Evolutionary conservation across 2,113 vertebrate genomes (phyloP).

Genomic region (Gnathonemus echidnorhynchus): DNA sequence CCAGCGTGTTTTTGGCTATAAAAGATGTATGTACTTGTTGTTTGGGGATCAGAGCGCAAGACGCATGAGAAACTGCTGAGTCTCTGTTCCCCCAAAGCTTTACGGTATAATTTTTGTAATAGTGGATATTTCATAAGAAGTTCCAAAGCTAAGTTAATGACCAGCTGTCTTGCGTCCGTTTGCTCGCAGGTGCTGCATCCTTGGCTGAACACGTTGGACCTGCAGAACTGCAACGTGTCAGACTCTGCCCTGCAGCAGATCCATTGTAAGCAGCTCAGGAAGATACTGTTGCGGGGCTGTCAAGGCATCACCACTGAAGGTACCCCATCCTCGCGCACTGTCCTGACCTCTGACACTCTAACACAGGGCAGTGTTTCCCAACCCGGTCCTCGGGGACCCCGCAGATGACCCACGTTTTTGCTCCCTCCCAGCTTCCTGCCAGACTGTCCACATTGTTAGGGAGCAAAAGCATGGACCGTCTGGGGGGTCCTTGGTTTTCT

Average conservation of each 20-base stretch:
- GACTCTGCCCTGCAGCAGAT: conserved; percentile 58
- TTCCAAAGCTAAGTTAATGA: neutral
- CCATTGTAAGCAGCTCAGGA: conserved; percentile 30
- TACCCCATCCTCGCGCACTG: neutral
- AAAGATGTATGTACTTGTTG: too few species aligned
- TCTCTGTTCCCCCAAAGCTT: too few species aligned
- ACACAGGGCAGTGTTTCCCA: neutral
- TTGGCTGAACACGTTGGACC: conserved; percentile 63
- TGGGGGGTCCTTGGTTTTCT: neutral
- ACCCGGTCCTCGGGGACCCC: neutral
- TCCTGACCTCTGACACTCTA: neutral
- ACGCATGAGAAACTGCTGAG: too few species aligned
- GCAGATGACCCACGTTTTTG: too few species aligned
- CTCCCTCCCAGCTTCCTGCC: too few species aligned
- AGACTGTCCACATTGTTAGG: neutral
- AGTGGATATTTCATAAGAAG: neutral
- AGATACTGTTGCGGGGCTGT: conserved; percentile 30
- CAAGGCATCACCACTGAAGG: conserved; percentile 34
- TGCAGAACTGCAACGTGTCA: conserved; percentile 69
- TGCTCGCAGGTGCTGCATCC: conserved; percentile 65
- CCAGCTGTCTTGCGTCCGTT: neutral
- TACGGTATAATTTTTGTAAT: neutral
- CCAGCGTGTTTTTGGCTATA: too few species aligned
- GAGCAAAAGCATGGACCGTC: neutral
- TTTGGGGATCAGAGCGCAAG: too few species aligned